Conservation (phyloP, 2,797 vertebrate genomes). For the Lindbergichthys nudifrons region DNA sequence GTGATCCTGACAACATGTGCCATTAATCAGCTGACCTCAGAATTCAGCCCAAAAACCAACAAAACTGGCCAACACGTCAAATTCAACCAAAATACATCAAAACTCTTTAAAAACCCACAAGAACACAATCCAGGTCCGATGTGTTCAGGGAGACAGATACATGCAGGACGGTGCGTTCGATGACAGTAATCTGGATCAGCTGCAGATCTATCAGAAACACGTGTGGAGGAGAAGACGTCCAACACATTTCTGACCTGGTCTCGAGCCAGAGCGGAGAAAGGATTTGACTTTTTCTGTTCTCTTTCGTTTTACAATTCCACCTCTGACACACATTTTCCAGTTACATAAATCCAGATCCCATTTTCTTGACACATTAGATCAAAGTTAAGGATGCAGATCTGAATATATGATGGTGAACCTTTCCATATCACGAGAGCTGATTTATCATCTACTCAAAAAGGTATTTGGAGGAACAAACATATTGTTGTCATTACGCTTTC, state of each 20-base stretch:
- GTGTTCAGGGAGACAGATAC: constrained; percentile 44
- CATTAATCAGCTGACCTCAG: constrained; percentile 38
- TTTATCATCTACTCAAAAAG: too few relatives aligned
- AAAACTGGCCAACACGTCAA: constrained; percentile 27
- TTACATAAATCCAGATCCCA: too few relatives aligned
- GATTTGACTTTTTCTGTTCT: neutral
- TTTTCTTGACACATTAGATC: too few relatives aligned
- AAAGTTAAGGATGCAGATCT: too few relatives aligned
- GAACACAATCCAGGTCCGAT: constrained; percentile 56
- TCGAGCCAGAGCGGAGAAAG: constrained; percentile 20
- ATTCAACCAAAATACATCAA: constrained; percentile 42
- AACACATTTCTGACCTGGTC: constrained; percentile 41
- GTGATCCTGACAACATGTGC: constrained; percentile 37
- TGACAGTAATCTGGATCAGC: constrained; percentile 63
- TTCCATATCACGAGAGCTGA: too few relatives aligned
- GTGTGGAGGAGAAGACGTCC: constrained; percentile 49
- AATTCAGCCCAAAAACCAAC: constrained; percentile 22
- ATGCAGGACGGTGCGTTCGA: constrained; percentile 34
- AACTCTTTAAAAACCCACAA: constrained; percentile 57
- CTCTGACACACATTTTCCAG: too few relatives aligned
- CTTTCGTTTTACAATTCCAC: neutral
- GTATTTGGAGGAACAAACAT: too few relatives aligned
- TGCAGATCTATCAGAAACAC: constrained; percentile 68
- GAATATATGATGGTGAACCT: too few relatives aligned
- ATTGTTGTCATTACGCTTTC: too few relatives aligned